Evolutionary conservation across 2,888 invertebrate species (phyloP), one percentile per base, ranked within the genome.

Genomic region (Drosophila paucipuncta): DNA sequence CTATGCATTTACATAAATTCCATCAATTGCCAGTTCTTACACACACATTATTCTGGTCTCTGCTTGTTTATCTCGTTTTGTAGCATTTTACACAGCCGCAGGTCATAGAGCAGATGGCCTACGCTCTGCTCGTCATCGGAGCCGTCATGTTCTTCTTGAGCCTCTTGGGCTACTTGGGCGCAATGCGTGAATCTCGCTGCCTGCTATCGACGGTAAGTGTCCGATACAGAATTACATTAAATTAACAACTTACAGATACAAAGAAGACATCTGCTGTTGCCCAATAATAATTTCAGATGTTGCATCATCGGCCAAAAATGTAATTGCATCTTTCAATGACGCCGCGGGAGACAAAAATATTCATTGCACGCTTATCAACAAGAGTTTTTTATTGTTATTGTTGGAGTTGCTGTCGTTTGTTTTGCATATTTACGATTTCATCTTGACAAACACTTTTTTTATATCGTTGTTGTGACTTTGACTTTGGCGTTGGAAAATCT

Each of bases 131-230:
- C 84, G 94, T 94, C 57, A 95, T 95, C 69, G 96, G 96, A 76
- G 95, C 95, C 35, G 94, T 96, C 80, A 95, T 96, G 93, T 96
- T 96, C 92, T 91, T 96, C 71, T 94, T 96, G 87, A 96, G 96
- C 89, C 96, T 96, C 92, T 93, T 96, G 82, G 96, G 96, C 35
- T 96, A 96, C 91, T 96, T 96, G 90, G 96, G 96, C 52, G 95
- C 96, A 61, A 94, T 95, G 91, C 94, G 95, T 85, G 96, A 96
- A 91, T 95, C 95, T 49, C 94, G 95, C 80, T 95, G 96, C 91
- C 94, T 96, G 80, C 94, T 96, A 31, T 95, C 95, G 62, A 94
- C 95, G 91, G 96, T 96, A 94, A 95, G 95, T 95, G 55, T 68
- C 39, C 22, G 55, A 68, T 6, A 39, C 35, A 35, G 58, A 54